These are phyloP conservation scores for Pteronotus mesoamericanus DNA, from an alignment of 2,797 vertebrate species.

Conservation along the genomic window DNA sequence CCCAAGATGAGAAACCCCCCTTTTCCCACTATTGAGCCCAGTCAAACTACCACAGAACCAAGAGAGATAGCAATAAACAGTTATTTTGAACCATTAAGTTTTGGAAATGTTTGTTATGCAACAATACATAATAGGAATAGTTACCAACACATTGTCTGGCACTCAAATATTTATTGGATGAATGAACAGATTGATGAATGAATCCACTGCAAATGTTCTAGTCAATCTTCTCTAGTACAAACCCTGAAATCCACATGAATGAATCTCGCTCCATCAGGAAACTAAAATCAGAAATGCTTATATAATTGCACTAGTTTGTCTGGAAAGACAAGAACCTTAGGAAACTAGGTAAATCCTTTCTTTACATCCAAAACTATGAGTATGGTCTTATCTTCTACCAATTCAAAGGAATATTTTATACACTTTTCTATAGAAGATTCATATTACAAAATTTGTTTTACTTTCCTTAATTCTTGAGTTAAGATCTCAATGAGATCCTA, in stretches of 20 bases:
- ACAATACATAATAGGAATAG: not conserved
- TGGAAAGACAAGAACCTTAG: not conserved
- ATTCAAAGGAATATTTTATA: not conserved
- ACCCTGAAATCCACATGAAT: not conserved
- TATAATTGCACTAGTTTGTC: not conserved
- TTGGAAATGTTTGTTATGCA: not conserved
- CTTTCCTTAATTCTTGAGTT: not conserved
- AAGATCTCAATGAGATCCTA: not conserved
- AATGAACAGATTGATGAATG: not conserved
- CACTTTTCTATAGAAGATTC: not conserved
- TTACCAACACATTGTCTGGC: not conserved
- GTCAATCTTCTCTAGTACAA: not conserved
- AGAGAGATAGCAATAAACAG: not conserved
- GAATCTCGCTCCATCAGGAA: not conserved
- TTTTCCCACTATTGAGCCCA: not conserved
- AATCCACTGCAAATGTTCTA: not conserved
- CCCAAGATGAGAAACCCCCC: not conserved
- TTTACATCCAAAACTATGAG: not conserved
- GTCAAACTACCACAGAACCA: not conserved
- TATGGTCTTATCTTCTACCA: not conserved
- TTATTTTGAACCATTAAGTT: not conserved
- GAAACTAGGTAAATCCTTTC: not conserved
- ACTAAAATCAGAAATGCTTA: not conserved
- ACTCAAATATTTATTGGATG: not conserved
- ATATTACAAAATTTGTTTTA: not conserved